Conservation (phyloP, 2,888 invertebrate genomes). For the Pseudococcus viburni region DNA sequence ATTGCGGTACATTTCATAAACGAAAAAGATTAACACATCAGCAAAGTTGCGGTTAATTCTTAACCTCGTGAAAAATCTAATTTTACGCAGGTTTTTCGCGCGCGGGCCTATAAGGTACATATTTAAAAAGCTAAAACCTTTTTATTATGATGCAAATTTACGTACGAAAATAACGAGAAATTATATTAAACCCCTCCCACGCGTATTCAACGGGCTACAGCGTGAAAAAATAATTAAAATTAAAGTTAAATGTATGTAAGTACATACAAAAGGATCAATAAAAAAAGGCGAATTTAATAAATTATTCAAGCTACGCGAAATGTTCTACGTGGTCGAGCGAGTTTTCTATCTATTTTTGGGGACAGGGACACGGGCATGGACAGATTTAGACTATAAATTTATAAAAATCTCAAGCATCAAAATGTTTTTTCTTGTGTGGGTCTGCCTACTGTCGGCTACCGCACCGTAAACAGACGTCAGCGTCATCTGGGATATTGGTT, state of each 20-base stretch:
- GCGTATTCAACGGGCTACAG: background rate
- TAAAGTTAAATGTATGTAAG: background rate
- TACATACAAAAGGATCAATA: conserved; percentile 4
- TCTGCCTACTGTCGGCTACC: background rate
- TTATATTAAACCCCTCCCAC: background rate
- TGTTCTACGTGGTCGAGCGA: background rate
- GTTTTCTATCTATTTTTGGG: background rate
- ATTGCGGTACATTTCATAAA: background rate
- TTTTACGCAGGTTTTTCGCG: background rate
- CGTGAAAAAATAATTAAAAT: background rate
- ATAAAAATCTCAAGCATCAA: conserved; percentile 19
- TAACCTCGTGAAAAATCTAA: conserved; percentile 13
- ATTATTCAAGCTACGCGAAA: conserved; percentile 5
- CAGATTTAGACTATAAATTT: conserved; percentile 5
- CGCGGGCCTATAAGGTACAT: background rate
- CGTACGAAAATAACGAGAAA: background rate
- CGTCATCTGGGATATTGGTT: background rate
- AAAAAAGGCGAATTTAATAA: conserved; percentile 5
- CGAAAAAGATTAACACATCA: conserved; percentile 30
- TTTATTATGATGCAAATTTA: conserved; percentile 5
- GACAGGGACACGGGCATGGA: background rate
- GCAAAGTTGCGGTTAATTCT: conserved; percentile 17
- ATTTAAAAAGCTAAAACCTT: conserved; percentile 12
- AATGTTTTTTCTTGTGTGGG: conserved; percentile 15
- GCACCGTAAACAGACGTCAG: background rate